phyloP scores from a whole-genome alignment of 2,888 invertebrate species.

The Diaperis boleti region DNA sequence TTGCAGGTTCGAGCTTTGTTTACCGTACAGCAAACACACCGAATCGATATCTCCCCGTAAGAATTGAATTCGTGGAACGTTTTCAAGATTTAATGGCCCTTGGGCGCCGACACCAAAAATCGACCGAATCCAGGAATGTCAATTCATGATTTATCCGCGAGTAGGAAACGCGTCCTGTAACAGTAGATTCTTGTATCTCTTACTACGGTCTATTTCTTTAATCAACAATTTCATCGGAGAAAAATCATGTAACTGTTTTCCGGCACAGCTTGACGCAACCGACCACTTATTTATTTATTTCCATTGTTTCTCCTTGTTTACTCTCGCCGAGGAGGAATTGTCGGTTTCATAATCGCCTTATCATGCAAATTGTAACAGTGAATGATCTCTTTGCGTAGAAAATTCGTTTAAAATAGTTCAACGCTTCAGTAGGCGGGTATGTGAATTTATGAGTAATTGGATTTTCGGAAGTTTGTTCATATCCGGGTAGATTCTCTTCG shows the following conservation, averaged over 20 bases:
- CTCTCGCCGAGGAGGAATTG: neutral
- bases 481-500: neutral
- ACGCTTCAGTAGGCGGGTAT: neutral
- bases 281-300: neutral
- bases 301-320: constrained; percentile 12
- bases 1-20: neutral
- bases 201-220: constrained; percentile 26
- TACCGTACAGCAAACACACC: too few species aligned
- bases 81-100: constrained; percentile 20
- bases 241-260: constrained; percentile 24
- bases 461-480: neutral
- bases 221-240: constrained; percentile 18
- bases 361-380: constrained; percentile 3
- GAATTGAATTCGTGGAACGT: constrained; percentile 16
- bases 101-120: constrained; percentile 8
- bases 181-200: neutral
- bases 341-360: neutral
- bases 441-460: neutral
- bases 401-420: neutral
- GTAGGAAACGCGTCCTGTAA: constrained; percentile 12
- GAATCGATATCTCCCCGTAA: too few species aligned
- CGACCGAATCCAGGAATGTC: neutral
- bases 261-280: neutral
- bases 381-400: neutral
- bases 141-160: constrained; percentile 4